These are phyloP conservation scores for Meteorus sp. DNA, from an alignment of 1,140 invertebrate genomes.

Conservation along the genomic window DNA sequence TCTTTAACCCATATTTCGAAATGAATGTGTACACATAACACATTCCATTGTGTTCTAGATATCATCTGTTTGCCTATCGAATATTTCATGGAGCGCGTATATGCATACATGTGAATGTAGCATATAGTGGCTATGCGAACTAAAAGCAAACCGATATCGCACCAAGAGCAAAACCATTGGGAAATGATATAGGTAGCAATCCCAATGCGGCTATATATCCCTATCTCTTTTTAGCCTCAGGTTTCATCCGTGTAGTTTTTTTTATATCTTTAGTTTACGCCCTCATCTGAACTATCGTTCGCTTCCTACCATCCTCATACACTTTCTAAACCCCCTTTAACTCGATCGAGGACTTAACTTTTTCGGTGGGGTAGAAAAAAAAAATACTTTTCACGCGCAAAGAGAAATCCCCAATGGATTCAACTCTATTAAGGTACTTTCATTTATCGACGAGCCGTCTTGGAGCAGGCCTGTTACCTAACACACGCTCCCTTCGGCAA, in stretches of 20 bases:
- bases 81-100: constrained; percentile 6
- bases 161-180: constrained; percentile 6
- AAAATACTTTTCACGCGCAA: constrained; percentile 1
- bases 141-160: constrained; percentile 10
- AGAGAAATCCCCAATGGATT: not conserved
- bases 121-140: constrained; percentile 1
- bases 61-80: constrained; percentile 15
- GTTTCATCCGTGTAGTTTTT: constrained; percentile 2
- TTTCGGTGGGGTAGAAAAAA: constrained; percentile 8
- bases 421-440: constrained; percentile 16
- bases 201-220: constrained; percentile 12
- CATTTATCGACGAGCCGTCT: constrained; percentile 12
- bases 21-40: not conserved
- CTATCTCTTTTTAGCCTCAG: constrained; percentile 5
- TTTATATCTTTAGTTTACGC: not conserved
- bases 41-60: not conserved
- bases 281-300: no score
- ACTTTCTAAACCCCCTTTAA: constrained; percentile 8
- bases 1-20: no score
- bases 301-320: no score
- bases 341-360: constrained; percentile 1
- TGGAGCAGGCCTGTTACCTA: no score
- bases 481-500: no score
- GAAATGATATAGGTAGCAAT: not conserved
- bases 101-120: not conserved